Percentiles rank a stretch among this genome's conserved stretches.
phyloP scores from a whole-genome alignment of 2,113 vertebrate genomes.

The Phalacrocorax brasilianus region DNA sequence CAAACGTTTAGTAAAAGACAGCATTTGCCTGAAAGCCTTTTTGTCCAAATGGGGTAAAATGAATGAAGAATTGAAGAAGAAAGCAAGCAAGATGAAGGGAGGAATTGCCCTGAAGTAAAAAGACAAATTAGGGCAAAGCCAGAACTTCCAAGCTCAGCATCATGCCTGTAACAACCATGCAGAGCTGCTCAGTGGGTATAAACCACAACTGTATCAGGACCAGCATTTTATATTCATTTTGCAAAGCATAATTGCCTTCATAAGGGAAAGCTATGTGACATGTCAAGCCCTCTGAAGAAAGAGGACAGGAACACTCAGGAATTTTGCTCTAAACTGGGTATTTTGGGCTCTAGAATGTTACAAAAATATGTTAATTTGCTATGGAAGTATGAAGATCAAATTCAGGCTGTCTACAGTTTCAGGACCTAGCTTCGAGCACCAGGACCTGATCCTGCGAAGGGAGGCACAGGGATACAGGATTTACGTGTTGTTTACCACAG shows the following conservation, averaged over 20 bases:
- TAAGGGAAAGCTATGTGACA: not conserved
- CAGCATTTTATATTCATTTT: not conserved
- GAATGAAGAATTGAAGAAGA: not conserved
- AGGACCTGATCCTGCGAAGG: not conserved
- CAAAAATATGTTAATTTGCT: not conserved
- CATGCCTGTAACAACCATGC: not conserved
- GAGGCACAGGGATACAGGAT: not conserved
- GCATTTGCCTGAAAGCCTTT: not conserved
- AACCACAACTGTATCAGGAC: not conserved
- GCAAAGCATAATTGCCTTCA: not conserved
- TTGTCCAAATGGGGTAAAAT: not conserved
- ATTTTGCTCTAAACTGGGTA: not conserved
- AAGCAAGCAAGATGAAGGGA: not conserved
- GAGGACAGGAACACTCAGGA: not conserved
- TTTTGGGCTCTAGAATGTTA: not conserved
- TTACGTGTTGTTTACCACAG: not conserved
- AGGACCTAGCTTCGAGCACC: not conserved
- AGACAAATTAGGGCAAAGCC: not conserved
- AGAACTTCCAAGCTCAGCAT: not conserved
- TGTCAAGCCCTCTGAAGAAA: not conserved
- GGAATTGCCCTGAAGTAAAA: not conserved
- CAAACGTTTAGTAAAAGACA: not conserved
- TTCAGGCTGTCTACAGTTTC: not conserved
- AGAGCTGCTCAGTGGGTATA: not conserved
- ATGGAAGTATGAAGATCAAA: not conserved